Conservation (phyloP, 2,113 vertebrate genomes). For the Caracal caracal region DNA sequence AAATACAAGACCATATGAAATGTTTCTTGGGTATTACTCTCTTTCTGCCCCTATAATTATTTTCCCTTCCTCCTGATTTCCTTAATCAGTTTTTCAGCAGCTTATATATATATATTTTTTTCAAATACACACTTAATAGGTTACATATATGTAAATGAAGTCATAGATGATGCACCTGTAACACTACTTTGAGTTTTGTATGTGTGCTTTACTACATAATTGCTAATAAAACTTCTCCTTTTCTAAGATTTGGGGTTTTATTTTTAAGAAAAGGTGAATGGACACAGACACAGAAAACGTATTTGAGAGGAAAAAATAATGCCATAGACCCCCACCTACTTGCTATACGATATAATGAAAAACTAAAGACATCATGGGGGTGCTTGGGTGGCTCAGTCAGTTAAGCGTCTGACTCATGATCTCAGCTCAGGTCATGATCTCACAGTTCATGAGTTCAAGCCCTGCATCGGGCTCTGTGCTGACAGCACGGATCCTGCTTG, state of each 20-base stretch:
- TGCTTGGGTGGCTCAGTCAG: no score
- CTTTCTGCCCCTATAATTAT: neutral
- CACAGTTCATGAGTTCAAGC: no score
- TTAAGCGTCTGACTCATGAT: no score
- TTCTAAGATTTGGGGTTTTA: neutral
- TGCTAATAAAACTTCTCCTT: neutral
- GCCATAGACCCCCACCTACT: neutral
- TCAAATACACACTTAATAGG: neutral
- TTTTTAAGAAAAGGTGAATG: conserved; percentile 6
- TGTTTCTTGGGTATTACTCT: neutral
- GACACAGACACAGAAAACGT: neutral
- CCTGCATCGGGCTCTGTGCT: no score
- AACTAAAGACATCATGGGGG: neutral
- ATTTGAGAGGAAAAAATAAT: conserved; percentile 8
- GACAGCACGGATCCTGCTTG: no score
- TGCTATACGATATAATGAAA: neutral
- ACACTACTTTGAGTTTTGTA: neutral
- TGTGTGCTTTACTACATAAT: neutral
- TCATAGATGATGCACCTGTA: neutral
- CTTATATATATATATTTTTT: neutral
- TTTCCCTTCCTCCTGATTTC: conserved; percentile 35
- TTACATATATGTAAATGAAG: neutral
- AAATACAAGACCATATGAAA: neutral
- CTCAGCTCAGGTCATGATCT: no score
- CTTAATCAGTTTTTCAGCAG: neutral